Percentiles rank a stretch among this genome's conserved stretches.
These are phyloP conservation scores for Zaprionus africanus DNA, from an alignment of 1,140 invertebrate genomes.

Conservation along the genomic window DNA sequence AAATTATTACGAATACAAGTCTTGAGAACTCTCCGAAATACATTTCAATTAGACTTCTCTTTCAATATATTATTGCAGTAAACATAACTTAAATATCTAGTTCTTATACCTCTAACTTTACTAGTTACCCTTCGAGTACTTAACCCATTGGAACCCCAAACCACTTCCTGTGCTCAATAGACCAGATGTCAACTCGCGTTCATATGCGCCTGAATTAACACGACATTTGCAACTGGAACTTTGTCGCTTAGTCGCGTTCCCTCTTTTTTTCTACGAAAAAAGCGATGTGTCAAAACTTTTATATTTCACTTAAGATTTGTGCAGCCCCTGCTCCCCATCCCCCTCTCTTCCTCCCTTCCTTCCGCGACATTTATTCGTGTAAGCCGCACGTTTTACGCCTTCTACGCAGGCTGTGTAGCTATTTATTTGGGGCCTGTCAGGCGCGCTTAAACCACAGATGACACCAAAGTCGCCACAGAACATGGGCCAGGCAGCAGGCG, in stretches of 20 bases:
- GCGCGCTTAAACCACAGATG: slow-evolving; percentile 32
- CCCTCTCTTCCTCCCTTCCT: not conserved
- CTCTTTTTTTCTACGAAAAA: not conserved
- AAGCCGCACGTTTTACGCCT: slow-evolving; percentile 21
- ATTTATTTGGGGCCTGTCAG: slow-evolving; percentile 35
- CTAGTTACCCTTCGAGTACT: not conserved
- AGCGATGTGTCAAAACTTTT: slow-evolving; percentile 34
- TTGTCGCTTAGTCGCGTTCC: not conserved
- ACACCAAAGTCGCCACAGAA: slow-evolving; percentile 23
- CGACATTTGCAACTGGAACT: slow-evolving; percentile 6
- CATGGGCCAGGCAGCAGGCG: slow-evolving; percentile 7
- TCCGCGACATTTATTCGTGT: slow-evolving; percentile 17
- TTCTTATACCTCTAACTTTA: not conserved
- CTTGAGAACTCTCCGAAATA: too few species aligned
- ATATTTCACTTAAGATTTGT: slow-evolving; percentile 45
- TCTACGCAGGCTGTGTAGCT: slow-evolving; percentile 15
- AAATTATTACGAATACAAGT: too few species aligned
- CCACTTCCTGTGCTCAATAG: not conserved
- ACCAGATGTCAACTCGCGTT: slow-evolving; percentile 4
- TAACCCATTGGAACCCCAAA: not conserved
- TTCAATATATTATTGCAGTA: too few species aligned
- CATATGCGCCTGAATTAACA: slow-evolving; percentile 12
- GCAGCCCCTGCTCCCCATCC: not conserved
- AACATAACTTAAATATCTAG: not conserved
- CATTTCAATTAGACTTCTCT: too few species aligned